Evolutionary conservation across 2,797 vertebrate genomes (phyloP), one percentile per base, ranked within the genome.

Genomic region (Sciaenops ocellatus): DNA sequence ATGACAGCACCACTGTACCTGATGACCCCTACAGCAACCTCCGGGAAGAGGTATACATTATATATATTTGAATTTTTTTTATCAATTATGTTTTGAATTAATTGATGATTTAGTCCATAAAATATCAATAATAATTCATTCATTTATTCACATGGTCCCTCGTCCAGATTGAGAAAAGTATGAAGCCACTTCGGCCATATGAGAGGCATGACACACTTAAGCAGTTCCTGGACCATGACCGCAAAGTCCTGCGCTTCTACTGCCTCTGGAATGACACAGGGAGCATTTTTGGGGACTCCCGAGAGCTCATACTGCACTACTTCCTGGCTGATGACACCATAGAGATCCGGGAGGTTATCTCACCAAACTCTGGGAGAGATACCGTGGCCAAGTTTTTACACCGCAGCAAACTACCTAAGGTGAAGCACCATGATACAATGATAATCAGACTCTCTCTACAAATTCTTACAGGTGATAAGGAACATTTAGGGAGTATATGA

Each of bases 331-430:
- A 99, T 74, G 97, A 97, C 91, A 98, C 97, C 46, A 77, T 98
- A 16, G 97, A 98, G 92, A 93, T 99, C 77, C 90, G 82, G 51
- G 97, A 98, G 93, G 47, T 96, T 16, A 18, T 92, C 51, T 74
- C 92, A n/a, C 65, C 83, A 3, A 97, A 97, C 89, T 95, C 95
- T 7, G 97, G 97, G 41, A 91, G 95, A 62, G 94, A 96, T 64
- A 15, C 64, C 2, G 42, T 82, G 54, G 78, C 96, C 1, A 93
- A 95, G 60, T 98, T 99, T 87, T 95, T 99, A 51, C 90, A 70
- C 64, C 95, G 97, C 78, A 85, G 94, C 87, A 98, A 96, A 73
- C 92, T 99, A 71, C 98, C 97, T 5, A 99, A 98, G 97, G 98
- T 98, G 83, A 93, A 87, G 20, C 28, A 1, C 5, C 41, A 4